Percentiles rank a stretch among this genome's conserved stretches.
Evolutionary conservation across 2,113 vertebrate species (phyloP).

Genomic region (Mustela nigripes): DNA sequence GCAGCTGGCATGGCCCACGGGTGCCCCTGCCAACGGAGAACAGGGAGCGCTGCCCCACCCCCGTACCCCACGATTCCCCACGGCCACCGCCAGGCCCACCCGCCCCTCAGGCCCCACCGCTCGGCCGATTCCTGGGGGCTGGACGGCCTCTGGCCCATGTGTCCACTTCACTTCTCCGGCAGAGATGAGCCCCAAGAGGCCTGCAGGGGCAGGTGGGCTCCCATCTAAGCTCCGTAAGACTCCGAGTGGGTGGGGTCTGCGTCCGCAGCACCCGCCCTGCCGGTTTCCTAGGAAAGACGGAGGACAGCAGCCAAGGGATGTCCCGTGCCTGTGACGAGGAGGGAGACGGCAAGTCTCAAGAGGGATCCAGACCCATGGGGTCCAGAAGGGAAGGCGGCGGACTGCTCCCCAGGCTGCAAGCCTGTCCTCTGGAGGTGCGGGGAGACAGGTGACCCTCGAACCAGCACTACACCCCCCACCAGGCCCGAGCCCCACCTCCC

Average conservation of each 20-base stretch:
- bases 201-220: background rate
- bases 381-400: background rate
- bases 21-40: background rate
- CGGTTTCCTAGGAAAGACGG: background rate
- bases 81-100: background rate
- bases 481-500: background rate
- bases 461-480: too few relatives aligned
- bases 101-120: accelerated
- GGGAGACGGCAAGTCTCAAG: background rate
- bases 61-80: accelerated
- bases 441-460: background rate
- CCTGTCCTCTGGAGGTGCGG: background rate
- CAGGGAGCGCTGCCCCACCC: background rate
- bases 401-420: background rate
- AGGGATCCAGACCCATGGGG: background rate
- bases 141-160: background rate
- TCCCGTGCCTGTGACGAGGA: background rate
- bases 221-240: background rate
- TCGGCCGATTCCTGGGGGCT: background rate
- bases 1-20: background rate
- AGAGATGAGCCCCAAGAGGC: background rate
- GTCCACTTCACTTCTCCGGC: accelerated
- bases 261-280: background rate
- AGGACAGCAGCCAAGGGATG: too few relatives aligned
- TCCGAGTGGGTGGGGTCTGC: background rate